Percentiles rank a stretch among this genome's conserved stretches.
Conservation (phyloP, 2,797 vertebrate species). For the Sebastes iracundus region DNA sequence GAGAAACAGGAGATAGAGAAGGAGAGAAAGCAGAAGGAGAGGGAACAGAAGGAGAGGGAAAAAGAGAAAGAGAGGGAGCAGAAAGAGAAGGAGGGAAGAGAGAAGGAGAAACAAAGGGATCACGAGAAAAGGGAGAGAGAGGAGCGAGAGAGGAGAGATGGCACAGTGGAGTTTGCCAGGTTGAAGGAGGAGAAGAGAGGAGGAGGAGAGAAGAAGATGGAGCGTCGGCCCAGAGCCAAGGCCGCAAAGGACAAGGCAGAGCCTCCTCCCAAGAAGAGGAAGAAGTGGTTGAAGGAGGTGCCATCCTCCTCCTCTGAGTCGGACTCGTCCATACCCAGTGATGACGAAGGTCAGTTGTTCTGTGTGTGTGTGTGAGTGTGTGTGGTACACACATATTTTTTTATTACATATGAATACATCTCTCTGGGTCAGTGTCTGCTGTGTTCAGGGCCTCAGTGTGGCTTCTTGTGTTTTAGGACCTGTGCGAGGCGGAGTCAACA, state of each 20-base stretch:
- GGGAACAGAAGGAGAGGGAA: constrained; percentile 20
- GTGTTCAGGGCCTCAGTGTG: neutral
- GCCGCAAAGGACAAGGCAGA: constrained; percentile 75
- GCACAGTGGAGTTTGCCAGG: constrained; percentile 40
- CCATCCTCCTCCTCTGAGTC: constrained; percentile 87
- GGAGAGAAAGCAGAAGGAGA: constrained; percentile 11
- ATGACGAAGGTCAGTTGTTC: constrained; percentile 78
- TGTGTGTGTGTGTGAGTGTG: neutral
- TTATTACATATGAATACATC: neutral
- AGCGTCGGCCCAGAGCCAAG: constrained; percentile 61
- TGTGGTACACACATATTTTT: neutral
- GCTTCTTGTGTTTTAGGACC: constrained; percentile 60
- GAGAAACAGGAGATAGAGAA: neutral
- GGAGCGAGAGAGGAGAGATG: constrained; percentile 57
- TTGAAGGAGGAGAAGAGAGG: constrained; percentile 67
- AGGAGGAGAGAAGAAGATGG: constrained; percentile 59
- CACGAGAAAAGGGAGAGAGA: constrained; percentile 48
- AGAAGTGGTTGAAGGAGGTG: constrained; percentile 90
- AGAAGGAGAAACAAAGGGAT: constrained; percentile 34
- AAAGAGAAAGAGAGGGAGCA: constrained; percentile 50
- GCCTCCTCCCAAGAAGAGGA: constrained; percentile 86
- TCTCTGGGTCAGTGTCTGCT: neutral
- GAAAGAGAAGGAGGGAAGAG: constrained; percentile 12
- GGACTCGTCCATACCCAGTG: constrained; percentile 86
- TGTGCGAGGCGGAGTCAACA: constrained; percentile 76